Evolutionary conservation across 2,797 vertebrate species (phyloP), one percentile per base, ranked within the genome.

Genomic region (Tragelaphus oryx): DNA sequence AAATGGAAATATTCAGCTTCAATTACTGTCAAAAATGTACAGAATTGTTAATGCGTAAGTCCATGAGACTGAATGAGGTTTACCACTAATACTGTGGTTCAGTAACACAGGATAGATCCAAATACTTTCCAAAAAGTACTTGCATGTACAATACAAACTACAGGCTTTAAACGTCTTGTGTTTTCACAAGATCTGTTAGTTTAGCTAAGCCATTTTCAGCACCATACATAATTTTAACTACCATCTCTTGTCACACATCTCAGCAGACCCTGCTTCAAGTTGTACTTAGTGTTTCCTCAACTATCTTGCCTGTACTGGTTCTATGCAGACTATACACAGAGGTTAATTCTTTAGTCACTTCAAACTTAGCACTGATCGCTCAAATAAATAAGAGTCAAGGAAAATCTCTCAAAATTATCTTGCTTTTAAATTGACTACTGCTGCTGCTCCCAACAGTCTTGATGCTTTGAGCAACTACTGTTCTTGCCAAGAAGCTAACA

Each of bases 311-410:
- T 87, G 24, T 81, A 75, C 54, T 80, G 74, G n/a, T 81, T 91
- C 60, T 52, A 91, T 28, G 50, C 8, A 94, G 54, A 86, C 24
- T 93, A 78, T 3, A 65, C 6, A 48, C 4, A 62, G 1, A 87
- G 24, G 12, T 10, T 91, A 93, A 86, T 79, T 94, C 50, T 86
- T 89, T 14, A 76, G 18, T 95, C 30, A 87, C n/a, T 94, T 87
- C 30, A 84, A 84, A 93, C n/a, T 92, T 26, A 26, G 16, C 33
- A 86, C 0, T 85, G 22, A 88, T 22, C 41, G 16, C 33, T 93
- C 59, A 83, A 93, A 81, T 60, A 89, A 82, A 78, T 30, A 95
- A 48, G 11, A 71, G 14, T 91, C 22, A 87, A 85, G 55, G 44
- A 87, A 89, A 91, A 94, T 28, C 60, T 60, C 41, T 94, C 68